Conservation (phyloP, 2,113 vertebrate genomes). For the Oreochromis spilurus region DNA sequence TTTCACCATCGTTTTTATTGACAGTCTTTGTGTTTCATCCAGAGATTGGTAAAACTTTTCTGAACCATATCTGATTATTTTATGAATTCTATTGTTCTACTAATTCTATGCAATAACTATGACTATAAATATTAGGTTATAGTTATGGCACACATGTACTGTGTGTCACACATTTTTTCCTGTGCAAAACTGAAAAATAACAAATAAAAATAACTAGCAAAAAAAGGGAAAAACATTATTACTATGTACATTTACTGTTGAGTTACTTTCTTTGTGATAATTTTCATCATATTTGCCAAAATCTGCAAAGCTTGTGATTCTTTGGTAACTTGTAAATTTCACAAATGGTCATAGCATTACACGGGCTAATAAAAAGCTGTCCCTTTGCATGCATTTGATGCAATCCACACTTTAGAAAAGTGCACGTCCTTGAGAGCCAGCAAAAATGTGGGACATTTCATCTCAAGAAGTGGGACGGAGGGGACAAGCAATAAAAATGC, state of each 20-base stretch:
- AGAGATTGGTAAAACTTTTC: not conserved
- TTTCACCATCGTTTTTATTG: not conserved
- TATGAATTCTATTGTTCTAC: not conserved
- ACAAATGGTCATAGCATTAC: not conserved
- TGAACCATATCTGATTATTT: not conserved
- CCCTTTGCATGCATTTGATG: not conserved
- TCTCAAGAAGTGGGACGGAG: not conserved
- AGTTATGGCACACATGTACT: not conserved
- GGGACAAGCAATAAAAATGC: not conserved
- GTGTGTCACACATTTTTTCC: not conserved
- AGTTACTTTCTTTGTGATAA: not conserved
- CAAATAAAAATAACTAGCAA: not conserved
- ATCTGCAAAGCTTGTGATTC: not conserved
- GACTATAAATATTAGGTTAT: not conserved
- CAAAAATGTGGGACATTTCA: not conserved
- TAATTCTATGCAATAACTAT: not conserved
- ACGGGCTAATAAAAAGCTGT: not conserved
- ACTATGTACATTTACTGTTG: not conserved
- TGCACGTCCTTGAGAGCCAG: not conserved
- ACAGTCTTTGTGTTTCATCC: not conserved
- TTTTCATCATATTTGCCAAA: not conserved
- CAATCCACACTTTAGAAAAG: not conserved
- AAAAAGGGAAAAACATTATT: not conserved
- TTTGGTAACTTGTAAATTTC: not conserved
- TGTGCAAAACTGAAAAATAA: not conserved